A percentile compares a stretch with the other conserved stretches of the same genome.
phyloP scores from a whole-genome alignment of 2,797 vertebrate species.

The Neostethus bicornis region DNA sequence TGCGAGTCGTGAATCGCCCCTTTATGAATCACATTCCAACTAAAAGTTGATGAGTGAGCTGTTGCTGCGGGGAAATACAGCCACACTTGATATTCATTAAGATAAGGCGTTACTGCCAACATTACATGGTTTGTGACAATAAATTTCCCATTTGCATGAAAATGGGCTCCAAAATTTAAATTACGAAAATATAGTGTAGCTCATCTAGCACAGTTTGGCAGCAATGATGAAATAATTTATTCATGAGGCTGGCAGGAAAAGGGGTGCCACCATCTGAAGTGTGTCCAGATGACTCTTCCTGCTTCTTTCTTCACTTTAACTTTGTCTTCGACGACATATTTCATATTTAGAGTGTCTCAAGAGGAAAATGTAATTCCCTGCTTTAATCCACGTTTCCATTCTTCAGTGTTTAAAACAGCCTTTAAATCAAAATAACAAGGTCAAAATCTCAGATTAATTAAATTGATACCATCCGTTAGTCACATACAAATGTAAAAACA shows the following conservation, averaged over 20 bases:
- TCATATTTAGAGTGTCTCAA: not conserved
- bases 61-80: constrained; percentile 61
- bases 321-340: constrained; percentile 10
- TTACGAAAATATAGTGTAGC: constrained; percentile 54
- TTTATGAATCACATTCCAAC: constrained; percentile 73
- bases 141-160: constrained; percentile 67
- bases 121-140: constrained; percentile 64
- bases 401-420: constrained; percentile 7
- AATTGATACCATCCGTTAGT: not conserved
- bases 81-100: constrained; percentile 70
- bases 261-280: constrained; percentile 45
- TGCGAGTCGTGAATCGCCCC: constrained; percentile 66
- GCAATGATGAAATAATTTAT: constrained; percentile 39
- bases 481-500: constrained; percentile 1
- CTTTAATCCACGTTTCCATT: not conserved
- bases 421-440: constrained; percentile 6
- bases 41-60: constrained; percentile 76
- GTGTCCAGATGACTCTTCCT: constrained; percentile 23
- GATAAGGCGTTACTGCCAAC: constrained; percentile 55
- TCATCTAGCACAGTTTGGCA: constrained; percentile 48
- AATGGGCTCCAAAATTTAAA: constrained; percentile 55
- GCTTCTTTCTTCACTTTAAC: constrained; percentile 5
- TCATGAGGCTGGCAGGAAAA: constrained; percentile 51
- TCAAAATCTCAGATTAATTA: constrained; percentile 7
- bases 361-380: not conserved